Evolutionary conservation across 1,140 invertebrate genomes (phyloP).

Genomic region (Uloborus diversus): DNA sequence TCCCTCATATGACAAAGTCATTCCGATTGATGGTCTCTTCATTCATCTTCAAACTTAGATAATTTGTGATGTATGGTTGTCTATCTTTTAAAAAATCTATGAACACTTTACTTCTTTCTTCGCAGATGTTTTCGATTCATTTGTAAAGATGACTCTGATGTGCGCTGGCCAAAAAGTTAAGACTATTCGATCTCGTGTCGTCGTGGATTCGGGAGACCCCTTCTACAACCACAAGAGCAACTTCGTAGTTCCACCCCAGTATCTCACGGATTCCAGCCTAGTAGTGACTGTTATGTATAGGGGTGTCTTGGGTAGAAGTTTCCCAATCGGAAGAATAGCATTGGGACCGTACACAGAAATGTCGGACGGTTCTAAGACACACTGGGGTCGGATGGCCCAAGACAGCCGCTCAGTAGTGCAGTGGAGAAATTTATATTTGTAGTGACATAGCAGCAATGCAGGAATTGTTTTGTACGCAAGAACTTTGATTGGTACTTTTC

Average conservation of each 20-base stretch:
- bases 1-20: too few relatives aligned
- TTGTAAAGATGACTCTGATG: slow-evolving; percentile 47
- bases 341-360: slow-evolving; percentile 27
- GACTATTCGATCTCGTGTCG: slow-evolving; percentile 17
- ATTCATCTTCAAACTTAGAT: too few relatives aligned
- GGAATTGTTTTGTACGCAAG: too few relatives aligned
- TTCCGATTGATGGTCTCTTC: too few relatives aligned
- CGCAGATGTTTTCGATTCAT: slow-evolving; percentile 41
- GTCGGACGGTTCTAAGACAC: slow-evolving; percentile 5
- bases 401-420: slow-evolving; percentile 9
- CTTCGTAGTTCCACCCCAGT: slow-evolving; percentile 47
- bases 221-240: slow-evolving; percentile 37
- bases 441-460: background rate
- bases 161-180: slow-evolving; percentile 54
- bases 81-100: too few relatives aligned
- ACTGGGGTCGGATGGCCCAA: slow-evolving; percentile 54
- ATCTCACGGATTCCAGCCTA: slow-evolving; percentile 24
- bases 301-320: slow-evolving; percentile 18
- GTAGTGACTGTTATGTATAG: slow-evolving; percentile 32
- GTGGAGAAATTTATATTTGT: slow-evolving; percentile 55
- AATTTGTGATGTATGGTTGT: too few relatives aligned
- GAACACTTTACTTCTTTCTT: background rate
- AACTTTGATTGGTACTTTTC: too few relatives aligned
- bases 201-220: slow-evolving; percentile 7
- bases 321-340: slow-evolving; percentile 26